These are phyloP conservation scores for Spilarctia lutea DNA, from an alignment of 2,888 invertebrate species.

Conservation along the genomic window DNA sequence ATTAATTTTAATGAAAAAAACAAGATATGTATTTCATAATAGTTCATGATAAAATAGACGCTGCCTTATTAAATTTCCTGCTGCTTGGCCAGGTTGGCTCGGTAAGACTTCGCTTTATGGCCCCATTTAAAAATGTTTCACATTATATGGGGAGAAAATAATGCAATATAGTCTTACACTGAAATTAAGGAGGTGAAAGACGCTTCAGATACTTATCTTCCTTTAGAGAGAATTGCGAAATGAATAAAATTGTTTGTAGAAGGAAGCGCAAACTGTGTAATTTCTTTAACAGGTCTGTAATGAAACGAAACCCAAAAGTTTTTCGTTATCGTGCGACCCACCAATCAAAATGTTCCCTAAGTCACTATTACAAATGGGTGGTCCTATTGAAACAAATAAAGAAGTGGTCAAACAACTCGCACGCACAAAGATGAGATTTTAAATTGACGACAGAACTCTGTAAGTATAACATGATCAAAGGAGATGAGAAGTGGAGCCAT, in stretches of 20 bases:
- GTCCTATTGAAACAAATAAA: slow-evolving; percentile 63
- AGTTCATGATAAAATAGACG: slow-evolving; percentile 76
- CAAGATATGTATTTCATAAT: slow-evolving; percentile 64
- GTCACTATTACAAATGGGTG: slow-evolving; percentile 60
- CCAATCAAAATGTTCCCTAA: slow-evolving; percentile 67
- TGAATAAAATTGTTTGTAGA: slow-evolving; percentile 55
- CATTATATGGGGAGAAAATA: slow-evolving; percentile 74
- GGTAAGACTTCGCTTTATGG: slow-evolving; percentile 76
- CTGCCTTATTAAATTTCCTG: slow-evolving; percentile 81
- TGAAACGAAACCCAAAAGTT: slow-evolving; percentile 59
- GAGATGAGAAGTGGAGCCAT: slow-evolving; percentile 60
- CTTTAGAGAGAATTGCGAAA: slow-evolving; percentile 39
- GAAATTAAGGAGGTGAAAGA: slow-evolving; percentile 61
- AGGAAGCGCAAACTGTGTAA: slow-evolving; percentile 47
- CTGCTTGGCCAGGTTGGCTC: slow-evolving; percentile 69
- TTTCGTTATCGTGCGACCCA: slow-evolving; percentile 55
- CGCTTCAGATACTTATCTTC: slow-evolving; percentile 32
- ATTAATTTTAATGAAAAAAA: slow-evolving; percentile 57
- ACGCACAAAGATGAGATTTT: slow-evolving; percentile 66
- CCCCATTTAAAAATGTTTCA: slow-evolving; percentile 79
- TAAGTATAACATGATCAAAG: slow-evolving; percentile 77
- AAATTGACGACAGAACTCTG: slow-evolving; percentile 69
- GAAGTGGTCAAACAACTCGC: slow-evolving; percentile 66
- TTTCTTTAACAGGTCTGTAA: slow-evolving; percentile 61
- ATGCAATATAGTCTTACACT: slow-evolving; percentile 69